phyloP scores from a whole-genome alignment of 2,113 vertebrate species.

The Oncorhynchus kisutch region DNA sequence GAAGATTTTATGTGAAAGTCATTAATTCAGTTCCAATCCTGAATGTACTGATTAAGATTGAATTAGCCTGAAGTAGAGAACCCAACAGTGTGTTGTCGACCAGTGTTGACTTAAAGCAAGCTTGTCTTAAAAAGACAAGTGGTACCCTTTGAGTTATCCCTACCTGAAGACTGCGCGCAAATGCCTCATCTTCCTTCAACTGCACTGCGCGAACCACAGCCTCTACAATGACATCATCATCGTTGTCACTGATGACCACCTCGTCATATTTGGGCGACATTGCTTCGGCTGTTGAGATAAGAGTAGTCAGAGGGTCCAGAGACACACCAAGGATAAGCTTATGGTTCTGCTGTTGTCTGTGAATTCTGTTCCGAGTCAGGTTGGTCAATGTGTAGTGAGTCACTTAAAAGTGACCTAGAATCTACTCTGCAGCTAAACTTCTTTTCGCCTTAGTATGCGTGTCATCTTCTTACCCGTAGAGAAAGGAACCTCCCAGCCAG shows the following conservation, averaged over 20 bases:
- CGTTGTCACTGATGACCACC: conserved; percentile 69
- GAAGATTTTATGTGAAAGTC: too few species aligned
- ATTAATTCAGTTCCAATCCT: too few species aligned
- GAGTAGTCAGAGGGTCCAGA: not conserved
- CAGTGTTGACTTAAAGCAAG: too few species aligned
- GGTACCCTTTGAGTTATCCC: not conserved
- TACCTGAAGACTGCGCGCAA: conserved; percentile 75
- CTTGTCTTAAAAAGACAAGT: too few species aligned
- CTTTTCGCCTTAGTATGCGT: too few species aligned
- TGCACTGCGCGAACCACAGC: conserved; percentile 57
- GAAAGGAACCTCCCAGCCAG: not conserved
- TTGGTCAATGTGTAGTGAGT: too few species aligned
- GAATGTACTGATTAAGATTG: too few species aligned
- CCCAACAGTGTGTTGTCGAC: not conserved
- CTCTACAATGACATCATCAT: conserved; percentile 49
- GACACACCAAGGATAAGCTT: not conserved
- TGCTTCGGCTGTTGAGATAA: conserved; percentile 23
- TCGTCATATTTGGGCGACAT: conserved; percentile 22
- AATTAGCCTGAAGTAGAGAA: not conserved
- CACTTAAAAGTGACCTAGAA: too few species aligned
- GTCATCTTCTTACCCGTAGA: not conserved
- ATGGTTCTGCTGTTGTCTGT: too few species aligned
- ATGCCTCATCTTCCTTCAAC: conserved; percentile 69
- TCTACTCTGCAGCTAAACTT: too few species aligned
- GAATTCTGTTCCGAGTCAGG: too few species aligned